Evolutionary conservation across 2,113 vertebrate species (phyloP).

Genomic region (Nerophis lumbriciformis): DNA sequence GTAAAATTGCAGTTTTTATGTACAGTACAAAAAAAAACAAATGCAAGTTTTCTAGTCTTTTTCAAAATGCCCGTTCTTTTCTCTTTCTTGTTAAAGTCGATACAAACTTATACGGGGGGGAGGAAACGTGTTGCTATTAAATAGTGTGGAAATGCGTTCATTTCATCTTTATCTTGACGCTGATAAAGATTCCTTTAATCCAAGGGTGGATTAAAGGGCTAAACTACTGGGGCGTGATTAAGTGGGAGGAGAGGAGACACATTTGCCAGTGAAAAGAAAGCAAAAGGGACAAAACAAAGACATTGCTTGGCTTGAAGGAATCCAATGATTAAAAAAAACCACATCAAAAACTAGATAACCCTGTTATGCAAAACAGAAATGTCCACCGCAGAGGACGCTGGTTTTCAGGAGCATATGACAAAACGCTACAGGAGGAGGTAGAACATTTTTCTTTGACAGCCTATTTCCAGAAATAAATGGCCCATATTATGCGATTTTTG

Average conservation of each 20-base stretch:
- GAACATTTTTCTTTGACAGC: not conserved
- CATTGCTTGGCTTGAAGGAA: not conserved
- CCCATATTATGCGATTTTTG: slow-evolving; percentile 14
- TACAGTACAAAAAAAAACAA: too few relatives aligned
- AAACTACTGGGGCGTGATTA: slow-evolving; percentile 31
- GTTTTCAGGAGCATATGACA: not conserved
- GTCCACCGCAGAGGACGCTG: not conserved
- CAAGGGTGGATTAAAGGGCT: slow-evolving; percentile 33
- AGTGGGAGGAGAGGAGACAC: slow-evolving; percentile 10
- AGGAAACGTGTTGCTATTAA: not conserved
- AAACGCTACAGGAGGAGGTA: not conserved
- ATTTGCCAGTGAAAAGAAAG: slow-evolving; percentile 20
- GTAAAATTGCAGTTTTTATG: too few relatives aligned
- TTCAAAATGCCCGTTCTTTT: too few relatives aligned
- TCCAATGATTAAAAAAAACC: too few relatives aligned
- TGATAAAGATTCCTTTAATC: slow-evolving; percentile 41
- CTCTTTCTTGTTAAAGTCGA: not conserved
- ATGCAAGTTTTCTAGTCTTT: too few relatives aligned
- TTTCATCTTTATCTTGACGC: slow-evolving; percentile 35
- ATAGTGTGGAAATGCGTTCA: slow-evolving; percentile 12
- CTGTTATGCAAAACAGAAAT: too few relatives aligned
- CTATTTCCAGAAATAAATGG: slow-evolving; percentile 30
- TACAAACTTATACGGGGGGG: not conserved
- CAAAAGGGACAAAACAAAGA: slow-evolving; percentile 9
- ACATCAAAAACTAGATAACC: too few relatives aligned